A percentile compares a stretch with the other conserved stretches of the same genome.
These are phyloP conservation scores for Porites divaricata DNA, from an alignment of 92 coral and sea anemone species.

Conservation along the genomic window DNA sequence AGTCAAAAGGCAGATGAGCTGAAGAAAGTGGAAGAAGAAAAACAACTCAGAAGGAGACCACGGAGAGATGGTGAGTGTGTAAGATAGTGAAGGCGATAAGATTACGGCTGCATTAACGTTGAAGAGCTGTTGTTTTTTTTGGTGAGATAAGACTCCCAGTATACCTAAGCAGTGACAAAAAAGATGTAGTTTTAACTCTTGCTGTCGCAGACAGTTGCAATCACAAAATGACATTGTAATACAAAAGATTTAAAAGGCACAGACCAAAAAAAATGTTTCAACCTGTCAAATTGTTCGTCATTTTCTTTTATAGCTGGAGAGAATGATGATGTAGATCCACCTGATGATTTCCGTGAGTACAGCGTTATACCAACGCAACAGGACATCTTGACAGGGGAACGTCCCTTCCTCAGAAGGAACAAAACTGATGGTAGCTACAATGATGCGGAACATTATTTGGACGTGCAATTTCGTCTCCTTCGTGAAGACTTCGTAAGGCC, in stretches of 20 bases:
- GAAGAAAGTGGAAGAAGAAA: constrained; percentile 55
- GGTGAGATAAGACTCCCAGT: too few species aligned
- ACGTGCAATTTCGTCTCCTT: constrained; percentile 93
- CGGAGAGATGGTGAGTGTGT: constrained; percentile 50
- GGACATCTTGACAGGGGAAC: constrained; percentile 63
- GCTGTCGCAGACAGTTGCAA: too few species aligned
- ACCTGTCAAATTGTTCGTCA: neutral
- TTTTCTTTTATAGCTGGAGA: constrained; percentile 41
- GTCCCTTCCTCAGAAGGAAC: constrained; percentile 82
- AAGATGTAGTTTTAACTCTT: too few species aligned
- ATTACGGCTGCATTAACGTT: too few species aligned
- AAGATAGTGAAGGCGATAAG: too few species aligned
- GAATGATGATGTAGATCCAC: constrained; percentile 70
- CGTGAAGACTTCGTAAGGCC: constrained; percentile 95
- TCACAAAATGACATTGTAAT: too few species aligned
- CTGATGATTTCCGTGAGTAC: constrained; percentile 84
- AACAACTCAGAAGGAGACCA: constrained; percentile 42
- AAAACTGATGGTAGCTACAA: constrained; percentile 79
- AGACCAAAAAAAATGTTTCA: too few species aligned
- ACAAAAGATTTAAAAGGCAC: too few species aligned
- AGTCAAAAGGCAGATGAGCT: constrained; percentile 70
- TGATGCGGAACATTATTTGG: constrained; percentile 83
- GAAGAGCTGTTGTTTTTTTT: too few species aligned
- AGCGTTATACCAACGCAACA: constrained; percentile 80
- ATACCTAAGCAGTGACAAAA: too few species aligned